phyloP scores from a whole-genome alignment of 2,797 vertebrate genomes.

The Notolepis coatsorum region DNA sequence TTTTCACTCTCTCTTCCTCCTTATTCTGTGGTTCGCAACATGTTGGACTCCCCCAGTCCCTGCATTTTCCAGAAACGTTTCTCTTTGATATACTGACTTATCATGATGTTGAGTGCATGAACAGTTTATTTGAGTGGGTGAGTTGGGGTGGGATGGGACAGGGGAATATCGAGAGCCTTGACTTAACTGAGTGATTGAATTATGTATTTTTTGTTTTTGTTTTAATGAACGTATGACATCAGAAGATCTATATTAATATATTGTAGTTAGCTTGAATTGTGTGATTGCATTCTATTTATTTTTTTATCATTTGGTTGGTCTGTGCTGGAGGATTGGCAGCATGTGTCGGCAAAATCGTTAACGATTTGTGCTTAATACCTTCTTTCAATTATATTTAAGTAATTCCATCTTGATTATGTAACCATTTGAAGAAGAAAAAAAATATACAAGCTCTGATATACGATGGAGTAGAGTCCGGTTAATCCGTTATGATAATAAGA shows the following conservation, averaged over 20 bases:
- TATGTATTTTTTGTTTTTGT: slow-evolving; percentile 60
- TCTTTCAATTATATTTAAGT: slow-evolving; percentile 70
- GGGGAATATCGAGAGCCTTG: slow-evolving; percentile 63
- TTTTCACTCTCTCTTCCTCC: slow-evolving; percentile 29
- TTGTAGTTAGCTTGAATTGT: slow-evolving; percentile 90
- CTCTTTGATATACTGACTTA: slow-evolving; percentile 80
- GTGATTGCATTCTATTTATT: slow-evolving; percentile 89
- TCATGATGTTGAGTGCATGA: slow-evolving; percentile 80
- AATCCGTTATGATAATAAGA: slow-evolving; percentile 39
- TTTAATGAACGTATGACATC: slow-evolving; percentile 86
- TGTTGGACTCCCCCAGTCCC: slow-evolving; percentile 61
- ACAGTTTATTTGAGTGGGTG: slow-evolving; percentile 61
- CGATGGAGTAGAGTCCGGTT: slow-evolving; percentile 64
- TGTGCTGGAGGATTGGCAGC: slow-evolving; percentile 83
- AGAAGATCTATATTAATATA: slow-evolving; percentile 93
- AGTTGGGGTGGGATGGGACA: slow-evolving; percentile 40
- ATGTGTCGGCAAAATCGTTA: slow-evolving; percentile 74
- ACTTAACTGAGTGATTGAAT: slow-evolving; percentile 80
- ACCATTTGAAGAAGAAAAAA: slow-evolving; percentile 54
- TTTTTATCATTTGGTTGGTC: slow-evolving; percentile 82
- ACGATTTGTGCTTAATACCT: slow-evolving; percentile 69
- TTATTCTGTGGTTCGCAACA: slow-evolving; percentile 54
- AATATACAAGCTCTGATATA: slow-evolving; percentile 59
- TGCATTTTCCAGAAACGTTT: slow-evolving; percentile 72
- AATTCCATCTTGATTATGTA: slow-evolving; percentile 74